Evolutionary conservation across 2,797 vertebrate species (phyloP).

Genomic region (Coendou prehensilis): DNA sequence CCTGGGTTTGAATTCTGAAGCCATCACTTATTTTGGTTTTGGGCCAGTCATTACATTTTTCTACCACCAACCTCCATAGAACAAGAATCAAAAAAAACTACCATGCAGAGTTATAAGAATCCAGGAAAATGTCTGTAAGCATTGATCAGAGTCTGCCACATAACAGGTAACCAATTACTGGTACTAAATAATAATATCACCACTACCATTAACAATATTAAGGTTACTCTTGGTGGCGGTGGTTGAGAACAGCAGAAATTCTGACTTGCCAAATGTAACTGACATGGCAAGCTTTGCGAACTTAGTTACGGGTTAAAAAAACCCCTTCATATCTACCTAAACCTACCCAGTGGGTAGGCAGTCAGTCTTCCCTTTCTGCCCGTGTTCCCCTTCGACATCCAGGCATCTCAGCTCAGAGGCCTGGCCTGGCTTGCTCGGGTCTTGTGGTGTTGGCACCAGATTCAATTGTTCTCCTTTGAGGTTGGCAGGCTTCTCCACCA

Average conservation of each 20-base stretch:
- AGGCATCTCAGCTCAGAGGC: background rate
- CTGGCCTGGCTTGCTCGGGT: background rate
- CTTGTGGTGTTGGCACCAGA: background rate
- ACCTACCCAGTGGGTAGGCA: background rate
- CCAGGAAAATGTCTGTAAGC: background rate
- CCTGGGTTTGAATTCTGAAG: background rate
- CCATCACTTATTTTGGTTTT: background rate
- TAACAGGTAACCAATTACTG: background rate
- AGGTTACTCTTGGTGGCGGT: background rate
- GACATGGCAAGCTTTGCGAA: background rate
- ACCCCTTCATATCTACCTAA: background rate
- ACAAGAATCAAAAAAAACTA: background rate
- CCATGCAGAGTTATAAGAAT: background rate
- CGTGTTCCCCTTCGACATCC: background rate
- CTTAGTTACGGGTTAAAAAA: background rate
- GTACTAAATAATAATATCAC: background rate
- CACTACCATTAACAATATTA: background rate
- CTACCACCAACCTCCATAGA: background rate
- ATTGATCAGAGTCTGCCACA: background rate
- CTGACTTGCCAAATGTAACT: background rate
- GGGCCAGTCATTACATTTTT: background rate
- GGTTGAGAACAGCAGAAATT: background rate
- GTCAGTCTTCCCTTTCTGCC: background rate
- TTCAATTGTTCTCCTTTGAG: background rate
- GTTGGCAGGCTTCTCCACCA: background rate